Evolutionary conservation across 1,140 invertebrate genomes (phyloP).

Genomic region (Charaxes varanes): DNA sequence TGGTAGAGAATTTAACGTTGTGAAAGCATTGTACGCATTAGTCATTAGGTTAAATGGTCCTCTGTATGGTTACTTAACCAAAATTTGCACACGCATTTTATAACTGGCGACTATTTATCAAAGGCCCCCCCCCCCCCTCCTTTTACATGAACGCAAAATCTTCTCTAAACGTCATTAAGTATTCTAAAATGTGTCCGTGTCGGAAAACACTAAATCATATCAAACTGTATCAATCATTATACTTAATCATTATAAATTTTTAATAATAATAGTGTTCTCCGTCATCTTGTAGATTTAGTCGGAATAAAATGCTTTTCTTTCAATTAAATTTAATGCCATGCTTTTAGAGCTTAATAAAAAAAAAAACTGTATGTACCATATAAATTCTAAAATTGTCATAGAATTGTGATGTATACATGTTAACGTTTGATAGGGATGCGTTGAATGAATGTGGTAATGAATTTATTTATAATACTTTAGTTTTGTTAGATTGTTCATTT

Average conservation of each 20-base stretch:
- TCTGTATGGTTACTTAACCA: slow-evolving; percentile 46
- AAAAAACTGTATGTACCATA: slow-evolving; percentile 1
- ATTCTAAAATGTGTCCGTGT: slow-evolving; percentile 18
- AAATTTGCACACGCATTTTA: slow-evolving; percentile 18
- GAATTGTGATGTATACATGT: too few species aligned
- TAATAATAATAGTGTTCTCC: slow-evolving; percentile 30
- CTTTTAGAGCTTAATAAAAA: too few species aligned
- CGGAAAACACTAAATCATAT: slow-evolving; percentile 34
- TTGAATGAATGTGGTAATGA: too few species aligned
- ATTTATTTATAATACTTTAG: too few species aligned
- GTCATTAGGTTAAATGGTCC: slow-evolving; percentile 54
- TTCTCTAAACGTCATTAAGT: too few species aligned
- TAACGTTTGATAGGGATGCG: too few species aligned
- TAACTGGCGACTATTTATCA: neutral
- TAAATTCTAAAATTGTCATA: too few species aligned
- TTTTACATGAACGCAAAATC: neutral
- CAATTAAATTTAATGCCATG: slow-evolving; percentile 21
- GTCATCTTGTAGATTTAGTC: slow-evolving; percentile 31
- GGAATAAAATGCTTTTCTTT: slow-evolving; percentile 32
- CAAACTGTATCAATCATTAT: too few species aligned
- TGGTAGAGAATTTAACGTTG: slow-evolving; percentile 69
- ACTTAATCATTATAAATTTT: slow-evolving; percentile 28
- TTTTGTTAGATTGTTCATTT: too few species aligned
- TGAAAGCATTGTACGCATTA: slow-evolving; percentile 56
- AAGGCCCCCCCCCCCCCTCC: too few species aligned